Conservation (phyloP, 2,113 vertebrate species). For the Hypanus sabinus region DNA sequence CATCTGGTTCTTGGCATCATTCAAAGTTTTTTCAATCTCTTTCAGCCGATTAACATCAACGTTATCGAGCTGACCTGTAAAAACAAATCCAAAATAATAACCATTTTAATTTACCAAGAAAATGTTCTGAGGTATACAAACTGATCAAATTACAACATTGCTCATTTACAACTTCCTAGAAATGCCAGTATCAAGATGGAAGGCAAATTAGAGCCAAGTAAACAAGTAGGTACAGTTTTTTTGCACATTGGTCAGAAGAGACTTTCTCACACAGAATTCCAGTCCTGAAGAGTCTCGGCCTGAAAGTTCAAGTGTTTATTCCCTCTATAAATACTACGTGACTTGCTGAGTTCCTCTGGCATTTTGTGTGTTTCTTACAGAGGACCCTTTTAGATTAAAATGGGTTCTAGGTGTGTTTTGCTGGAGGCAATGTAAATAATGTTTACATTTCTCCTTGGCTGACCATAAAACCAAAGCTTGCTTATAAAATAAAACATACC, state of each 20-base stretch:
- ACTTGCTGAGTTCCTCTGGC: too few relatives aligned
- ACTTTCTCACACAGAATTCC: too few relatives aligned
- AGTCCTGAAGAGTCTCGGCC: too few relatives aligned
- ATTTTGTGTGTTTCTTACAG: too few relatives aligned
- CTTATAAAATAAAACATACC: not conserved
- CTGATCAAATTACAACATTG: constrained; percentile 8
- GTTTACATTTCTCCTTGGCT: not conserved
- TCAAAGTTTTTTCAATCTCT: constrained; percentile 76
- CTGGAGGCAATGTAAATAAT: not conserved
- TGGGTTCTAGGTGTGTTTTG: not conserved
- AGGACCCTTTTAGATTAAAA: not conserved
- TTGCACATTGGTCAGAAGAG: not conserved
- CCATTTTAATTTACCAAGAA: not conserved
- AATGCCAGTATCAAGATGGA: not conserved
- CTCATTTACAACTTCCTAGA: not conserved
- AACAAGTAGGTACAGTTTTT: not conserved
- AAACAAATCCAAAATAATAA: constrained; percentile 19
- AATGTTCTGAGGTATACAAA: not conserved
- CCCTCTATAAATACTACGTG: too few relatives aligned
- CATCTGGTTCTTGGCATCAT: constrained; percentile 79
- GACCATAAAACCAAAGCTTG: not conserved
- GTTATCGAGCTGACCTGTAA: constrained; percentile 81
- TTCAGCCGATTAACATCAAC: constrained; percentile 86
- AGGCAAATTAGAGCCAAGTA: not conserved
- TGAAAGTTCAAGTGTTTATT: too few relatives aligned